Conservation (phyloP, 1,140 invertebrate species). For the Penaeus vannamei region DNA sequence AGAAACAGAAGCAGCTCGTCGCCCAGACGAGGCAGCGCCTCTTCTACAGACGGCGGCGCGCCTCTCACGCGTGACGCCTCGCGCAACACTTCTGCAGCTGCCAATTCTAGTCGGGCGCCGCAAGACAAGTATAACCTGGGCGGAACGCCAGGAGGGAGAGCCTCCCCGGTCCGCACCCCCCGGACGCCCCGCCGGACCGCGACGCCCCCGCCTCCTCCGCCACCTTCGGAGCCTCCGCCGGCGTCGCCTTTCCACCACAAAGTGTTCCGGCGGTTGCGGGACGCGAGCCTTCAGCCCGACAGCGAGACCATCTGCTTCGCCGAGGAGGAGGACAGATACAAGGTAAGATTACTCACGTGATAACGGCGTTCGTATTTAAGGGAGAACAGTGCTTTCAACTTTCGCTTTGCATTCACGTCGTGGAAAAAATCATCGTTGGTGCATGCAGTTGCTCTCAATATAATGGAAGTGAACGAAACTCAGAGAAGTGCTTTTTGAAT, state of each 20-base stretch:
- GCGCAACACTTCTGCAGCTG: neutral
- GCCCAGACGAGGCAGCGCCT: constrained; percentile 44
- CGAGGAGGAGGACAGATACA: constrained; percentile 64
- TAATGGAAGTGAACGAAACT: no score
- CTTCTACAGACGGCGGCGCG: constrained; percentile 13
- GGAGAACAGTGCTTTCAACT: no score
- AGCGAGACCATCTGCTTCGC: constrained; percentile 66
- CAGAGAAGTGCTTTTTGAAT: no score
- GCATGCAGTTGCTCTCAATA: no score
- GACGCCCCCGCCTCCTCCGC: constrained; percentile 24
- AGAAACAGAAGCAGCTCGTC: constrained; percentile 29
- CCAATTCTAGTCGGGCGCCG: constrained; percentile 16
- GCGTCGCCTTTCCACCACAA: constrained; percentile 66
- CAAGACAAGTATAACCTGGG: constrained; percentile 35
- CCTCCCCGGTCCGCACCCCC: neutral
- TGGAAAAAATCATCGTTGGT: no score
- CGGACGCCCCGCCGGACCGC: neutral
- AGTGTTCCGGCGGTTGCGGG: constrained; percentile 61
- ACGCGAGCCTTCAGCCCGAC: constrained; percentile 62
- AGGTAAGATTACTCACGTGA: constrained; percentile 44
- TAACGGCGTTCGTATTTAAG: no score
- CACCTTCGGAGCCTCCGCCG: constrained; percentile 27
- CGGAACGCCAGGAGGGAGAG: neutral
- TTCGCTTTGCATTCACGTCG: no score
- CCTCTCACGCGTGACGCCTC: neutral